These are phyloP conservation scores for Varanus komodoensis DNA, from an alignment of 2,113 vertebrate genomes.

Conservation along the genomic window DNA sequence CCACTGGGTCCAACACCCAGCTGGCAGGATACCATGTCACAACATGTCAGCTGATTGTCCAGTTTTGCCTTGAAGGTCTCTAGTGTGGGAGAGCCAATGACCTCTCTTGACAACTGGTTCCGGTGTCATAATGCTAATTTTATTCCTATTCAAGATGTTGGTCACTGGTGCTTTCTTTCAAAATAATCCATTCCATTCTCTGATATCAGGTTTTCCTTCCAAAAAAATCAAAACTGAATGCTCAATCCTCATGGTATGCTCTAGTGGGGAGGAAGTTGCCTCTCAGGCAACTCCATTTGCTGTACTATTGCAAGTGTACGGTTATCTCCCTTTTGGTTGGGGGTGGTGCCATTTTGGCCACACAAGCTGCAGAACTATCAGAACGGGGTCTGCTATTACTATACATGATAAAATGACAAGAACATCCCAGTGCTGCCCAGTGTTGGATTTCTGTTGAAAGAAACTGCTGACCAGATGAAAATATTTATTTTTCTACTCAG, in stretches of 20 bases:
- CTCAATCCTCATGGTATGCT: background rate
- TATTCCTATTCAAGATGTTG: background rate
- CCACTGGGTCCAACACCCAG: no score
- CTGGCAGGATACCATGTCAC: no score
- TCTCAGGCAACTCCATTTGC: no score
- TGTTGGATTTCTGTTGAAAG: background rate
- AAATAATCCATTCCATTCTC: background rate
- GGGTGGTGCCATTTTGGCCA: background rate
- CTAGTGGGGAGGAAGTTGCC: background rate
- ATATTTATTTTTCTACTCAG: background rate
- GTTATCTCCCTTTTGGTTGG: background rate
- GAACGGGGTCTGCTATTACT: no score
- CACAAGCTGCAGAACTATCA: no score
- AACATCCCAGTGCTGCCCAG: no score
- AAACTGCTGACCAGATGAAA: background rate
- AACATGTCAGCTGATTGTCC: no score
- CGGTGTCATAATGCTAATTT: no score
- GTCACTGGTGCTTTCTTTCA: background rate
- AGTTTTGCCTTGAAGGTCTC: no score
- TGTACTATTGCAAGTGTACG: background rate
- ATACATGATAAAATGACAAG: background rate
- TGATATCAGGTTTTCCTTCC: background rate
- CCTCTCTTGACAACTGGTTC: no score
- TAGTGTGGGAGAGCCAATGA: no score
- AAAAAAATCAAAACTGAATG: background rate